These are phyloP conservation scores for Melipona quadrifasciata DNA, from an alignment of 1,140 invertebrate genomes.

Conservation along the genomic window DNA sequence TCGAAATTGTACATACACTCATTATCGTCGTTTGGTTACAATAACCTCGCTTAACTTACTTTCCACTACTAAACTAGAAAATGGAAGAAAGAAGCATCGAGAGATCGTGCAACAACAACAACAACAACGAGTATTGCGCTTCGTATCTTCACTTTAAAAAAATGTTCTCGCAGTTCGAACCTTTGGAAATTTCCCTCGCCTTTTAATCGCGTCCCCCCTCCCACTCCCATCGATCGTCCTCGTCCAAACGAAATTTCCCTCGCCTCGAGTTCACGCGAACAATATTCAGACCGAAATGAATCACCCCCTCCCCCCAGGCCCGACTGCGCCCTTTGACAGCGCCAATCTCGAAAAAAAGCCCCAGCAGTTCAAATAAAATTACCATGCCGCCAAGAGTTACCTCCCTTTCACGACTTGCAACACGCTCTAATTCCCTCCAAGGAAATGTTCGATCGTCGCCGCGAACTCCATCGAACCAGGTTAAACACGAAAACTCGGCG, in stretches of 20 bases:
- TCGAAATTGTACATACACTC: neutral
- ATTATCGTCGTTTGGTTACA: neutral
- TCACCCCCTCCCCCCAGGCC: no score
- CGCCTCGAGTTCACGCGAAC: neutral
- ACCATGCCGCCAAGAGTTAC: neutral
- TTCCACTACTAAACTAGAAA: no score
- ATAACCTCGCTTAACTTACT: no score
- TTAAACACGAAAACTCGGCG: neutral
- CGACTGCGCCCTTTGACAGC: neutral
- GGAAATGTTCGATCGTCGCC: neutral
- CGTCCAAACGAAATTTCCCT: neutral
- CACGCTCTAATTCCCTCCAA: neutral
- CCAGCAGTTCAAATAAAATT: neutral
- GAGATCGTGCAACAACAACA: no score
- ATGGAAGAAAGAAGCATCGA: no score
- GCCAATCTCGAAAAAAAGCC: neutral
- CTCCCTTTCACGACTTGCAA: neutral
- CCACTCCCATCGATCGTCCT: neutral
- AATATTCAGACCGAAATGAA: neutral
- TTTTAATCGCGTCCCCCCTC: neutral
- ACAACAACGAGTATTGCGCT: no score
- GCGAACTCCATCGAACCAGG: neutral
- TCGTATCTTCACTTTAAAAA: neutral
- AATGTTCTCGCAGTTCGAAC: neutral
- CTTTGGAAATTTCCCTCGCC: neutral